Evolutionary conservation across 2,113 vertebrate genomes (phyloP).

Genomic region (Proteles cristata): DNA sequence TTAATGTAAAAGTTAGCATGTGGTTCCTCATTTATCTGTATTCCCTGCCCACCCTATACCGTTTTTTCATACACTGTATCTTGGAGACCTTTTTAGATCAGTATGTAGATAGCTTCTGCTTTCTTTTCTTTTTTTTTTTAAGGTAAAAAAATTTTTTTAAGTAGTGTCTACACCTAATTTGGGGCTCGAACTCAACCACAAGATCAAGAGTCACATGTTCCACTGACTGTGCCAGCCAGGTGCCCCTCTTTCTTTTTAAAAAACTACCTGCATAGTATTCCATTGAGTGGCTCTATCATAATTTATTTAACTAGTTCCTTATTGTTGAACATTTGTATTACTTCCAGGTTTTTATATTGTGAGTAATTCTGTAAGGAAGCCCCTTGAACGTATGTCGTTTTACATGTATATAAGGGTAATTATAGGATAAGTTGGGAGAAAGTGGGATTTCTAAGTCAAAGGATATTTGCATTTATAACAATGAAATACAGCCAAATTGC

Average conservation of each 20-base stretch:
- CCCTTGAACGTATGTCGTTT: neutral
- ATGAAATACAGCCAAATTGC: conserved; percentile 17
- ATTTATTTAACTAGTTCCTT: conserved; percentile 45
- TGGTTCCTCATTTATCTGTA: neutral
- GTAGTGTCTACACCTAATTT: too few species aligned
- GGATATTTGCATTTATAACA: neutral
- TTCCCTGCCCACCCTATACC: neutral
- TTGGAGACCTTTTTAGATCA: conserved; percentile 36
- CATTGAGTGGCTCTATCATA: conserved; percentile 11
- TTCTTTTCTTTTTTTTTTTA: neutral
- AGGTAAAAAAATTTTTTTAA: too few species aligned
- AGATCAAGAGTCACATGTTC: too few species aligned
- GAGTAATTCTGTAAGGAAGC: conserved; percentile 32
- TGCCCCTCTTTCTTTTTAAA: too few species aligned
- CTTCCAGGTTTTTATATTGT: neutral
- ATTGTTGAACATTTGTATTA: conserved; percentile 16
- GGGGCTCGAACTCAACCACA: too few species aligned
- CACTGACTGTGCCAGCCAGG: too few species aligned
- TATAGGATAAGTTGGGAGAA: conserved; percentile 36
- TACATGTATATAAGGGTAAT: neutral
- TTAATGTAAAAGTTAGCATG: conserved; percentile 21
- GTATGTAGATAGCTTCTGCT: neutral
- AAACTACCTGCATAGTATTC: neutral
- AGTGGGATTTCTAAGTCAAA: conserved; percentile 47
- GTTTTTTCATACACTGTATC: neutral